Base-by-base conservation (phyloP, 2,113 vertebrate genomes). In the Acrocephalus arundinaceus region DNA sequence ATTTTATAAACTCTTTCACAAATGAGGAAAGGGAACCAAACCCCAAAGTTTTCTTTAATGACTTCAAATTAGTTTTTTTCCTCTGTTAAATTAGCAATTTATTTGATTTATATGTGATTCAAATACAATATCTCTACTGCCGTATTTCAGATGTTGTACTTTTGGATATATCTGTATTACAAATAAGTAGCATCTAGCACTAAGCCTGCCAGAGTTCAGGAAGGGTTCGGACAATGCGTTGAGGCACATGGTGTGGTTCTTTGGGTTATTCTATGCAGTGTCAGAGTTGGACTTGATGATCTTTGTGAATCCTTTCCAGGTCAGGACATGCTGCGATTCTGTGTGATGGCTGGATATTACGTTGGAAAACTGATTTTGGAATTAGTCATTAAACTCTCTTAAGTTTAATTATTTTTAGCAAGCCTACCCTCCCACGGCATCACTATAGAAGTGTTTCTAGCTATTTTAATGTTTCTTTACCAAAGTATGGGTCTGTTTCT, bases 351-450 rank as follows among this genome's bases (percentile, higher is more conserved):
- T 81, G 57, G 35, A 28, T 81, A 1, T 1, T 45, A 15, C 22
- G 30, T 77, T 18, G 48, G 41, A 13, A 54, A 63, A 59, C 3
- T 46, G 43, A 67, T 85, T 75, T 43, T 74, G 10, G 33, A 72
- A 48, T 35, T 48, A 19, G 18, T 48, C 18, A 15, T 65, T 76
- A 68, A 51, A 19, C 9, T 76, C 65, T 7, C 15, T 57, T 35
- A 24, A 30, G 7, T 39, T 88, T 62, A 28, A 22, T 61, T 48
- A 9, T 76, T 55, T 76, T 35, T 22, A 62, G 46, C 25, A 85
- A 31, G 14, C 10, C 7, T 20, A 0, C 9, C 19, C 6, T 14
- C 25, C 18, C 8, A 71, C 3, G 1, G 9, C 10, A 11, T 75
- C 13, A 15, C 39, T 58, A 2, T 8, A 23, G 24, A 39, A 45